Evolutionary conservation across 2,113 vertebrate genomes (phyloP), one percentile per base, ranked within the genome.

Genomic region (Centropristis striata): DNA sequence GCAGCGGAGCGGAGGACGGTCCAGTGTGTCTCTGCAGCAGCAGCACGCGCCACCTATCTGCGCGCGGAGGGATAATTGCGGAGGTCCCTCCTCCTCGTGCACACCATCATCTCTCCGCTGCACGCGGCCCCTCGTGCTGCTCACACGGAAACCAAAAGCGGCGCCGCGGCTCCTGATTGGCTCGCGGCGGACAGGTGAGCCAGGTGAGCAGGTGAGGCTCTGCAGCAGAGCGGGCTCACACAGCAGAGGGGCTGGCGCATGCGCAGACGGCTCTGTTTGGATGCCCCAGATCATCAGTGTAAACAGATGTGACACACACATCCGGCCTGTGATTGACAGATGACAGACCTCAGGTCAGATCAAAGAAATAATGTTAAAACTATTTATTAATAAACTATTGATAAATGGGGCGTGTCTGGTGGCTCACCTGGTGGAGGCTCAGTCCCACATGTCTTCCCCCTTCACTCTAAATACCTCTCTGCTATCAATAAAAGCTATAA

Each of bases 31-130:
- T 94, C 94, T 86, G 13, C 42, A 39, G 37, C 37, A 93, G 95
- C 78, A 46, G 6, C 96, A 96, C 96, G 95, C 97, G 97, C 97
- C 97, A 97, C 96, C 97, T 97, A 97, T 97, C 97, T 97, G 96
- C 96, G 94, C 95, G 94, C 93, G 93, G 95, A 96, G 97, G 97
- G 96, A 98, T 97, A 97, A 96, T 96, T 95, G 95, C 95, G 95
- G 94, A 95, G 95, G 93, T 21, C 20, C 57, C 39, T 3, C 16
- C 25, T 41, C 21, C 46, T 58, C 60, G 12, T 5, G 25, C 10
- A 18, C 55, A 47, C 41, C 53, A 18, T 68, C 66, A 54, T 36
- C 36, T 41, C 50, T 13, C 50, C 21, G 20, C 47, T n/a, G 47
- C 47, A 59, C 54, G 71, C 44, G 46, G 47, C 28, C n/a, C 6